Percentiles rank a stretch among this genome's conserved stretches.
These are phyloP conservation scores for Hirtodrosophila trivittata DNA, from an alignment of 2,888 invertebrate genomes.

Conservation along the genomic window DNA sequence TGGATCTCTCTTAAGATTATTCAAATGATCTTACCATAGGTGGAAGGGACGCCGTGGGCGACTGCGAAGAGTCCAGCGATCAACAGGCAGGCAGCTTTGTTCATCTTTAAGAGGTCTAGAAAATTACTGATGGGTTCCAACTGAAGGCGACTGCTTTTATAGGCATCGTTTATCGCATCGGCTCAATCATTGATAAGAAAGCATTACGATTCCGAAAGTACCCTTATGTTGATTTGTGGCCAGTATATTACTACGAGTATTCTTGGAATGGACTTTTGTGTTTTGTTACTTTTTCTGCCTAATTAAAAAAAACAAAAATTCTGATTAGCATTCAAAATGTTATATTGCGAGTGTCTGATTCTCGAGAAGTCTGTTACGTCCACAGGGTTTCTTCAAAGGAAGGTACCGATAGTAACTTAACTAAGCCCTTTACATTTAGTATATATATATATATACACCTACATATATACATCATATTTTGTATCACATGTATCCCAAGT, in stretches of 20 bases:
- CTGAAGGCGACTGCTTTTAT: not conserved
- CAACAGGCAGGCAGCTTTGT: constrained; percentile 8
- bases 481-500: no score
- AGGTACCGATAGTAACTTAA: no score
- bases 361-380: no score
- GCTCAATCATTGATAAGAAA: not conserved
- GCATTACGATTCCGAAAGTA: not conserved
- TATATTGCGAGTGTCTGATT: no score
- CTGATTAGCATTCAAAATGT: no score
- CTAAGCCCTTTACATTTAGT: no score
- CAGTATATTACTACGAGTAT: no score
- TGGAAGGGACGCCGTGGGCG: constrained; percentile 5
- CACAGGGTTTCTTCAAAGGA: no score
- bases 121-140: not conserved
- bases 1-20: not conserved
- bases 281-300: not conserved
- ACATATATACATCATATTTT: no score
- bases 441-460: not conserved
- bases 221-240: not conserved
- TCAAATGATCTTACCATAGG: constrained; percentile 4
- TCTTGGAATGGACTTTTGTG: not conserved
- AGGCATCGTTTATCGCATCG: not conserved
- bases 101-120: constrained; percentile 5
- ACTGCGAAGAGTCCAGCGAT: constrained; percentile 5
- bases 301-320: no score